Percentiles rank a stretch among this genome's conserved stretches.
These are phyloP conservation scores for Bombus huntii DNA, from an alignment of 1,140 invertebrate species.

Conservation along the genomic window DNA sequence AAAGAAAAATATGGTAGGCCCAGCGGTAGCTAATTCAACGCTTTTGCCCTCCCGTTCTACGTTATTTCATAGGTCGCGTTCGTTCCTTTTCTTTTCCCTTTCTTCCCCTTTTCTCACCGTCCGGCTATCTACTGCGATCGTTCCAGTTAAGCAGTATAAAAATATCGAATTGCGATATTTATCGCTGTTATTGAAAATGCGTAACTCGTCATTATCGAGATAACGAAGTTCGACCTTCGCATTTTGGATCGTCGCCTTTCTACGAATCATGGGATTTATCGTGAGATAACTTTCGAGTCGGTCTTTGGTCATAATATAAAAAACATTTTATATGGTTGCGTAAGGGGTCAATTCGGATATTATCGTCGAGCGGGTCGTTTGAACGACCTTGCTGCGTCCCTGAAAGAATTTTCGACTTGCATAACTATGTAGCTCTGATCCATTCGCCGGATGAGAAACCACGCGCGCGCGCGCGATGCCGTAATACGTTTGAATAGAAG, in stretches of 20 bases:
- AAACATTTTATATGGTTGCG: background rate
- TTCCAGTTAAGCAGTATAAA: background rate
- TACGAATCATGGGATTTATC: too few species aligned
- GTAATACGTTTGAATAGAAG: slow-evolving; percentile 68
- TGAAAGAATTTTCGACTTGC: slow-evolving; percentile 59
- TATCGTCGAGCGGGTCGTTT: slow-evolving; percentile 2
- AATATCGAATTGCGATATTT: slow-evolving; percentile 17
- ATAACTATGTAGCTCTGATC: slow-evolving; percentile 59
- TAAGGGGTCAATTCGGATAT: slow-evolving; percentile 11
- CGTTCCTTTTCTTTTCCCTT: background rate
- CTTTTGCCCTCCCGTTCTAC: background rate
- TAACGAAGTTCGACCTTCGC: too few species aligned
- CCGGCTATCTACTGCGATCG: too few species aligned
- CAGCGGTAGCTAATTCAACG: slow-evolving; percentile 29
- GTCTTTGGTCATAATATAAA: background rate
- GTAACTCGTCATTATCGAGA: slow-evolving; percentile 25
- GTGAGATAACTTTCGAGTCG: background rate
- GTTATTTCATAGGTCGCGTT: background rate
- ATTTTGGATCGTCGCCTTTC: too few species aligned
- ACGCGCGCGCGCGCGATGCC: slow-evolving; percentile 53
- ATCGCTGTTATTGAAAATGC: slow-evolving; percentile 23
- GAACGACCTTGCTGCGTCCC: slow-evolving; percentile 51
- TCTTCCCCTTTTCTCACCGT: background rate
- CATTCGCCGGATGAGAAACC: slow-evolving; percentile 55
- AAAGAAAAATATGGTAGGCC: background rate